phyloP scores from a whole-genome alignment of 1,140 invertebrate genomes.

The Trypoxylus dichotomus region DNA sequence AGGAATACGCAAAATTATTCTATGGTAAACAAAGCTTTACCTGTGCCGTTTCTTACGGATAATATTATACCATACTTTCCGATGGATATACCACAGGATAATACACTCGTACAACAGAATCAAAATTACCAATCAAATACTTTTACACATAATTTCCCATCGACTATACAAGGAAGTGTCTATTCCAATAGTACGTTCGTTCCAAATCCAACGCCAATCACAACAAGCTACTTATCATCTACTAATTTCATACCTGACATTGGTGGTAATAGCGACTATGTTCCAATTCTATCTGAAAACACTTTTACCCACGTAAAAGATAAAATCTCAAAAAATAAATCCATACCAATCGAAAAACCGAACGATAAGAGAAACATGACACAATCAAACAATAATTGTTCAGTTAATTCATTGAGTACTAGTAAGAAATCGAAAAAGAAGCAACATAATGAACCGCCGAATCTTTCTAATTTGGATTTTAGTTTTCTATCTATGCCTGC shows the following conservation, averaged over 20 bases:
- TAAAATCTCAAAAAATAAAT: constrained; percentile 9
- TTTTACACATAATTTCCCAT: constrained; percentile 42
- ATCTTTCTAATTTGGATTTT: constrained; percentile 49
- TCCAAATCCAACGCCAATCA: constrained; percentile 39
- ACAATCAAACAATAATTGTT: constrained; percentile 21
- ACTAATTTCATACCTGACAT: constrained; percentile 46
- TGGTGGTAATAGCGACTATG: constrained; percentile 21
- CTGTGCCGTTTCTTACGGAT: constrained; percentile 44
- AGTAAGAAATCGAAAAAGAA: constrained; percentile 40
- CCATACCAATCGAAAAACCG: background rate
- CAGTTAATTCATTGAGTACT: constrained; percentile 33
- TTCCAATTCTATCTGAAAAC: background rate
- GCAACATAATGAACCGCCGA: constrained; percentile 34
- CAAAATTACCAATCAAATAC: constrained; percentile 42
- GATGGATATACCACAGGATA: constrained; percentile 45
- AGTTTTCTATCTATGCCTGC: constrained; percentile 50
- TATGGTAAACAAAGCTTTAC: constrained; percentile 38
- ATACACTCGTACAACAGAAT: constrained; percentile 42
- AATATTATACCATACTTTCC: constrained; percentile 47
- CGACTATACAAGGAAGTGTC: constrained; percentile 42
- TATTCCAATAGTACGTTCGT: constrained; percentile 44
- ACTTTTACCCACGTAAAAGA: constrained; percentile 16
- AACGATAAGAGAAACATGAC: constrained; percentile 14
- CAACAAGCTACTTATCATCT: constrained; percentile 42
- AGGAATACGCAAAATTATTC: constrained; percentile 47